These are phyloP conservation scores for Entelurus aequoreus DNA, from an alignment of 2,113 vertebrate species.

Conservation along the genomic window DNA sequence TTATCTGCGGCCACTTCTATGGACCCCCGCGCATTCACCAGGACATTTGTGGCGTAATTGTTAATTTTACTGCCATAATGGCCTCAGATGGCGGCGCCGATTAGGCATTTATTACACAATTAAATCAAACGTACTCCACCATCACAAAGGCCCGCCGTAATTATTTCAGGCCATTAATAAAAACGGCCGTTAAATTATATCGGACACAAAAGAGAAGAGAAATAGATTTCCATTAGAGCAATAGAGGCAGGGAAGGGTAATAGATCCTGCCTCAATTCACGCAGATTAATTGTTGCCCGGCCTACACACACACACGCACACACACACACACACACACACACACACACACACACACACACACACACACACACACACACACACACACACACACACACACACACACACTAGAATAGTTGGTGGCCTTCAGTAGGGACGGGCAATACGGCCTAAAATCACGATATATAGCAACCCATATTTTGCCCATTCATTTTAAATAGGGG, in stretches of 20 bases:
- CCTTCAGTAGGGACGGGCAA: conserved; percentile 44
- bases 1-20: conserved; percentile 99
- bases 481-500: too few species aligned
- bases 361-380: conserved; percentile 85
- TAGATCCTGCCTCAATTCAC: conserved; percentile 99
- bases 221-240: conserved; percentile 99
- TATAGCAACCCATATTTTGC: too few species aligned
- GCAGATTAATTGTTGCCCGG: conserved; percentile 99
- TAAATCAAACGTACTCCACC: conserved; percentile 99
- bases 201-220: conserved; percentile 99
- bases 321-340: conserved; percentile 34
- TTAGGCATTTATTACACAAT: conserved; percentile 99
- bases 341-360: conserved; percentile 30
- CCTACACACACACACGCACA: conserved; percentile 91
- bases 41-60: conserved; percentile 99
- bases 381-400: neutral
- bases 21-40: conserved; percentile 93
- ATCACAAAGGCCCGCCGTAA: conserved; percentile 99
- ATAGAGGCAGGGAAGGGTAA: conserved; percentile 99
- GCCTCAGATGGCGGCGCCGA: conserved; percentile 99
- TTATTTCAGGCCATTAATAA: conserved; percentile 99
- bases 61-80: conserved; percentile 99
- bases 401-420: conserved; percentile 72
- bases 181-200: conserved; percentile 99
- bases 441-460: too few species aligned